Base-by-base conservation (phyloP, 2,797 vertebrate species). In the Dendrocincla tyrannina region DNA sequence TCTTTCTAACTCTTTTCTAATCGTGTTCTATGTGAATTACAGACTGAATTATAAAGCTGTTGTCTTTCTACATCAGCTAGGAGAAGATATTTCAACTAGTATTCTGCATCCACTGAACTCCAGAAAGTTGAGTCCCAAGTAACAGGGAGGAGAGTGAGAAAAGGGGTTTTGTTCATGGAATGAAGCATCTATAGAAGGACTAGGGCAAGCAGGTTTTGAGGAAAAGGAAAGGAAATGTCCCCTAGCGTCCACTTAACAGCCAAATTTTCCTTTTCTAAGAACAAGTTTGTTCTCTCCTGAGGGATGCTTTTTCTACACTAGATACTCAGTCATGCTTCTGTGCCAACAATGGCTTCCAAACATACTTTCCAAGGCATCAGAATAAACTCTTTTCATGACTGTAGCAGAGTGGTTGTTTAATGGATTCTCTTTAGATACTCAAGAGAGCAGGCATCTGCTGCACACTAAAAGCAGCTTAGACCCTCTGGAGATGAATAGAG, bases 221-320 rank as follows among this genome's bases (percentile, higher is more conserved):
- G 10, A 23, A 47, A 81, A 53, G 12, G 60, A 72, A 60, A 37
- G 7, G 8, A 62, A 62, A 74, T 39, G 1, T 64, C 32, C 10
- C 10, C 32, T 22, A 41, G 66, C 64, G 11, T 9, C 28, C 11
- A n/a, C 5, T 35, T 85, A 50, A 35, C 10, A 69, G 30, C 7
- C 9, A 46, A 72, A 17, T 5, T 20, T 72, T 87, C 32, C 14
- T 82, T 89, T 82, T 50, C 67, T 64, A n/a, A 81, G 79, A 49
- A 23, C 0, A 5, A 60, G 13, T 60, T 89, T 75, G 1, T 2
- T 78, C 4, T 78, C 42, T 64, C 66, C 13, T 0, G 0, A 19
- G 50, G 15, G 30, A 69, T 37, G 5, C 1, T 50, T 76, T 88
- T 59, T 35, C 39, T 33, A 27, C 13, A 8, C 30, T 66, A 49